Evolutionary conservation across 2,888 invertebrate genomes (phyloP).

Genomic region (Prostheceraeus crozeri): DNA sequence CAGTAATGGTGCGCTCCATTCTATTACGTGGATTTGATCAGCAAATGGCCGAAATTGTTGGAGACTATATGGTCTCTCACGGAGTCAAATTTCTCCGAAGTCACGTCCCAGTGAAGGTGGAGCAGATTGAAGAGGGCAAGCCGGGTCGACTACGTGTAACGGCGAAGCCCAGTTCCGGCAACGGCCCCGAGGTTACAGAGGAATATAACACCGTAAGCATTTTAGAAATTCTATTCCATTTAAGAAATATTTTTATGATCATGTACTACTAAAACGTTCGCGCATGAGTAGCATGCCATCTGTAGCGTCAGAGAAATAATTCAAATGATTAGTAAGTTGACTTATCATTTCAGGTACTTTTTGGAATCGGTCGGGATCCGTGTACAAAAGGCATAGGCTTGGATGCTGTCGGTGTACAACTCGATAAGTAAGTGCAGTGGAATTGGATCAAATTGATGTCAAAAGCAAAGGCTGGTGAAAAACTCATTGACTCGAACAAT

Average conservation of each 20-base stretch:
- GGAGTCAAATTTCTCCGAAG: constrained; percentile 59
- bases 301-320: no score
- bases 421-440: constrained; percentile 52
- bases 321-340: no score
- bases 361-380: constrained; percentile 62
- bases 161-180: no score
- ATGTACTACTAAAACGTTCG: no score
- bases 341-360: constrained; percentile 50
- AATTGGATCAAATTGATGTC: no score
- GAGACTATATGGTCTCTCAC: constrained; percentile 58
- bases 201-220: no score
- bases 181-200: no score
- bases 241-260: no score
- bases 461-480: no score
- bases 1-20: constrained; percentile 61
- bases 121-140: constrained; percentile 35
- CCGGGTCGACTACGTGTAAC: constrained; percentile 37
- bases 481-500: no score
- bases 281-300: no score
- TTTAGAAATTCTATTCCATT: no score
- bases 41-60: constrained; percentile 61
- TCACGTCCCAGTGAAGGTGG: constrained; percentile 53
- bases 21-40: constrained; percentile 63
- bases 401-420: constrained; percentile 67
- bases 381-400: constrained; percentile 61